Conservation (phyloP, 2,888 invertebrate species). For the Drosophila picticornis region DNA sequence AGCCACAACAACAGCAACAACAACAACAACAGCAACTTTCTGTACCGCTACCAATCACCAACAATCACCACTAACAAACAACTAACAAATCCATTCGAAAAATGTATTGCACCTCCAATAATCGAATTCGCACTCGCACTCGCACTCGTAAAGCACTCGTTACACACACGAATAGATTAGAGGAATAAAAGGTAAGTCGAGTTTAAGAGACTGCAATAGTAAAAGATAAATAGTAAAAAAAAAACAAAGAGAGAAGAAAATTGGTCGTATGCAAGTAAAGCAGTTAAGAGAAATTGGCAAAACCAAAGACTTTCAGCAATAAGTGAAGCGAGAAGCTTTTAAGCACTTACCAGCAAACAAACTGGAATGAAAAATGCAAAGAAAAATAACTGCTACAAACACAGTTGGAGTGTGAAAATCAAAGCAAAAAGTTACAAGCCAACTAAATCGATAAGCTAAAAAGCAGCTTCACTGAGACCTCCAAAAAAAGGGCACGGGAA, state of each 20-base stretch:
- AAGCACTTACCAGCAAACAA: not conserved
- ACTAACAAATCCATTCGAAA: constrained; percentile 5
- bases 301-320: not conserved
- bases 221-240: not conserved
- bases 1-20: constrained; percentile 43
- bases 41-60: constrained; percentile 53
- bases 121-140: constrained; percentile 1
- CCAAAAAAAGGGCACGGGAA: not conserved
- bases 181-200: not conserved
- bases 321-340: not conserved
- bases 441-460: not conserved
- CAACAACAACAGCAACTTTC: constrained; percentile 40
- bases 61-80: constrained; percentile 1
- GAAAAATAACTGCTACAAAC: not conserved
- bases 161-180: not conserved
- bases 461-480: not conserved
- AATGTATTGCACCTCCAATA: constrained; percentile 29
- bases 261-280: not conserved
- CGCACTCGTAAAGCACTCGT: not conserved
- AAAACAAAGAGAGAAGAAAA: not conserved
- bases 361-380: not conserved
- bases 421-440: not conserved
- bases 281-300: not conserved
- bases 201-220: constrained; percentile 2
- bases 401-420: not conserved